Evolutionary conservation across 2,113 vertebrate species (phyloP), one percentile per base, ranked within the genome.

Genomic region (Cairina moschata): DNA sequence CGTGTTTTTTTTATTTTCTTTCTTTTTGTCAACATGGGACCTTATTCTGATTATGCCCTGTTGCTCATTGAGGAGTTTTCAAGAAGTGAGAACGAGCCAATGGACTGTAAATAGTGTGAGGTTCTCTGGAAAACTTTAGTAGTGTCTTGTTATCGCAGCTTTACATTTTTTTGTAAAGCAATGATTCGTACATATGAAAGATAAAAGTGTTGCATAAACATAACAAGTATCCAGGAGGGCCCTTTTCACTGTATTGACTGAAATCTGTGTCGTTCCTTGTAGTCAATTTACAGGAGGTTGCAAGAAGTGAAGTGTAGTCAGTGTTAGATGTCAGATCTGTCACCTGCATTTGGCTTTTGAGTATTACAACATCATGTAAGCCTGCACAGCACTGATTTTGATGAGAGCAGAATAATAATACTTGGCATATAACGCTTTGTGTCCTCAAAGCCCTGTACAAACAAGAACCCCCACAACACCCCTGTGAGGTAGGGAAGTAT

Each of bases 401-500:
- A 87, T 91, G 73, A 93, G 38, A 93, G 40, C 36, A 89, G 93
- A 94, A 96, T 96, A 96, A 93, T 96, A 95, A 87, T 93, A 95
- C 94, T 95, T 91, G 65, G 67, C 80, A 91, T 13, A 13, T 62
- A 89, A 82, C 1, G 78, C 80, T 95, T 95, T 92, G 93, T n/a
- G 77, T 91, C 87, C 73, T 90, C 78, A 93, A 97, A 95, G 91
- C 91, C 80, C 90, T 86, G 44, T 91, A 94, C 44, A 92, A 89
- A 93, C 77, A 88, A 92, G 89, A 95, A 96, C 48, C 97, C 95
- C 69, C 96, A 97, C 96, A 96, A 97, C 91, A 97, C 46, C 95
- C 90, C 94, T 97, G 94, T 92, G 95, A 96, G 95, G 91, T 96
- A 97, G 95, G 95, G 94, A 92, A 96, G 92, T 95, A 96, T 94